Percentiles rank a stretch among this genome's conserved stretches.
phyloP scores from a whole-genome alignment of 1,140 invertebrate species.

The Venturia canescens region DNA sequence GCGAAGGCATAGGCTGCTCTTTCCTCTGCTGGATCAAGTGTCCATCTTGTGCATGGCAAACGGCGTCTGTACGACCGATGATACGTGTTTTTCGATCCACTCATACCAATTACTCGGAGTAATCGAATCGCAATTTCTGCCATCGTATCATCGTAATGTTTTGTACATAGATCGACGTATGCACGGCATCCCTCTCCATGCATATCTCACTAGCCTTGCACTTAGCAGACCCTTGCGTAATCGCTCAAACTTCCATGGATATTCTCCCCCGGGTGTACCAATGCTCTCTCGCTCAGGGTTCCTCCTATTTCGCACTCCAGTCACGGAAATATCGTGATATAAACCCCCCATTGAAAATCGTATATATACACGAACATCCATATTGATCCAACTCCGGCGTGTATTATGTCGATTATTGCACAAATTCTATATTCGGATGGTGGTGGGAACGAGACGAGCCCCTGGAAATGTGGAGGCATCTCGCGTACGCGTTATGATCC shows the following conservation, averaged over 20 bases:
- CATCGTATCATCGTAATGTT: constrained; percentile 2
- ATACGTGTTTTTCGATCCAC: background rate
- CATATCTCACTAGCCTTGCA: background rate
- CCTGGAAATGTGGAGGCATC: constrained; percentile 8
- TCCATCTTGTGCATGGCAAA: background rate
- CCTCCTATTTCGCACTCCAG: constrained; percentile 21
- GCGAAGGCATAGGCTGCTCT: background rate
- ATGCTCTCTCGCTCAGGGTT: background rate
- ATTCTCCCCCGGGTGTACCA: constrained; percentile 20
- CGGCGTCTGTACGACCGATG: background rate
- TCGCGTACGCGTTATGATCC: constrained; percentile 8
- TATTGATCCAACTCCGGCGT: background rate
- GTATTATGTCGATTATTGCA: constrained; percentile 60
- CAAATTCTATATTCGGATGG: constrained; percentile 61
- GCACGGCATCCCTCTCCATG: background rate
- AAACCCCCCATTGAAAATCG: constrained; percentile 1
- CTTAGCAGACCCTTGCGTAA: constrained; percentile 19
- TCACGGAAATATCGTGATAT: constrained; percentile 24
- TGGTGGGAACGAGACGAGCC: constrained; percentile 38
- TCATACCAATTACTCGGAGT: background rate
- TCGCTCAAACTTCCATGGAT: background rate
- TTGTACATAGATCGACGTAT: too few species aligned
- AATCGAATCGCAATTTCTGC: constrained; percentile 28
- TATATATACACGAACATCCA: background rate
- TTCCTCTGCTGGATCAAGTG: background rate